Evolutionary conservation across 2,113 vertebrate species (phyloP), one percentile per base, ranked within the genome.

Genomic region (Gambusia affinis): DNA sequence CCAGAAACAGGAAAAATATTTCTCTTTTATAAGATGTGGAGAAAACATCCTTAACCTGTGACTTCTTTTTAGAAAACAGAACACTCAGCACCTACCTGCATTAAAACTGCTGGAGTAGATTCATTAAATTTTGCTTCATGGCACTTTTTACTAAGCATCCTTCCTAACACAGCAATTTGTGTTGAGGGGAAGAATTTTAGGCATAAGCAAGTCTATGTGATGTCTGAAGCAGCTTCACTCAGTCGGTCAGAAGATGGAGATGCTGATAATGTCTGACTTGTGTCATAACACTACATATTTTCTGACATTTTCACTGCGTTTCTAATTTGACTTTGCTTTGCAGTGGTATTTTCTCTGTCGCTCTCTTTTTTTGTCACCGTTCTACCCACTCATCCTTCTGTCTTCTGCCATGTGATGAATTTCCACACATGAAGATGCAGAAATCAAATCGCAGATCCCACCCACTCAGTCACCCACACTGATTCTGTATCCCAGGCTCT

Each of bases 401-500:
- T 61, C 47, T 82, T 61, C 62, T 29, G 80, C 75, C 87, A 85
- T 39, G 78, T 86, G 76, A 86, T 80, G 37, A 29, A 57, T 67
- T 75, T 80, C 70, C 68, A 73, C 84, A 85, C 72, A 63, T 79
- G 77, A 90, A 81, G 74, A 85, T 31, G 39, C 35, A 35, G 47
- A 60, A 80, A 78, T 71, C 76, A 69, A 79, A 76, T 69, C n/a
- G 17, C 80, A 80, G 54, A 65, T 79, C 15, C 76, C 63, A 29
- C 84, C 89, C 85, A 81, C 92, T 66, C 73, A 0, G 28, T 28
- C 51, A 64, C 92, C 87, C 42, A 82, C 86, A 72, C 83, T 80
- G 73, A 79, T 76, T 72, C 84, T 84, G 81, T 22, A 71, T 44
- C 30, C 28, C 73, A 82, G 82, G 79, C 80, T 42, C 75, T 76